These are phyloP conservation scores for Scarus forsteni DNA, from an alignment of 2,797 vertebrate species.

Conservation along the genomic window DNA sequence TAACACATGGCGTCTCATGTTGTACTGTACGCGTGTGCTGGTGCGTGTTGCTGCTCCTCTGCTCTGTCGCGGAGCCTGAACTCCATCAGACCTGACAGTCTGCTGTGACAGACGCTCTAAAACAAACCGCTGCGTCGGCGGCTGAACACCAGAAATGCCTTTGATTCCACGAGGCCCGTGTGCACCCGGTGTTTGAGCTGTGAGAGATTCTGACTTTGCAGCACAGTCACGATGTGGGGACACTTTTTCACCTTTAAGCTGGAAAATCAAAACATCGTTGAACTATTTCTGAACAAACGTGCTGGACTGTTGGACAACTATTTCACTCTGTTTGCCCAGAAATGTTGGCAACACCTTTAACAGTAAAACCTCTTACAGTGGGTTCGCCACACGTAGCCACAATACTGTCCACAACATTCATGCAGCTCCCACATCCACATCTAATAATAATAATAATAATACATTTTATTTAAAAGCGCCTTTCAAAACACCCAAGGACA, in stretches of 20 bases:
- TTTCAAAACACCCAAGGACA: no score
- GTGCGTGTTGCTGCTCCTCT: conserved; percentile 15
- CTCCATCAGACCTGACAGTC: conserved; percentile 75
- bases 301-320: no score
- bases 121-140: conserved; percentile 70
- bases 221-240: not conserved
- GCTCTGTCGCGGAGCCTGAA: conserved; percentile 54
- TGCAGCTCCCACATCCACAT: not conserved
- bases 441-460: no score
- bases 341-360: not conserved
- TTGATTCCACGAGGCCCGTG: conserved; percentile 74
- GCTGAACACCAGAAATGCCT: conserved; percentile 80
- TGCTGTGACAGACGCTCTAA: conserved; percentile 80
- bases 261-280: no score
- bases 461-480: no score
- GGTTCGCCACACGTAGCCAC: not conserved
- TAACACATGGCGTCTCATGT: conserved; percentile 10
- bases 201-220: not conserved
- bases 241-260: no score
- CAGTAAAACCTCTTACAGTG: not conserved
- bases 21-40: conserved; percentile 7
- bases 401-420: not conserved
- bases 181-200: conserved; percentile 39
- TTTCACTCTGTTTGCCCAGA: no score
- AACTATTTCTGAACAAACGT: no score